phyloP scores from a whole-genome alignment of 2,113 vertebrate species.

The Coregonus clupeaformis region DNA sequence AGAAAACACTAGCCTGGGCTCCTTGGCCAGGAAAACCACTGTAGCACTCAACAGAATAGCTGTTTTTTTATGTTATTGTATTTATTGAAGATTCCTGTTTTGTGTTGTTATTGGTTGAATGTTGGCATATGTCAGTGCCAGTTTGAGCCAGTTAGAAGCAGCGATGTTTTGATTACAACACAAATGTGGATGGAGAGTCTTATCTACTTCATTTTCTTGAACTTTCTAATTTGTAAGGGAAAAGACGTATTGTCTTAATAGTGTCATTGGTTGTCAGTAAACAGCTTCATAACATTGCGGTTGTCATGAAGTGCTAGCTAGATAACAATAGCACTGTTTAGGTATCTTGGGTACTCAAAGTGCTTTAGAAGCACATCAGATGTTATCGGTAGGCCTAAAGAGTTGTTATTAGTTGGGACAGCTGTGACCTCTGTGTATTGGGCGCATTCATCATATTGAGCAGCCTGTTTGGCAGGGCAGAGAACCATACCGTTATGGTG shows the following conservation, averaged over 20 bases:
- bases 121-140: too few species aligned
- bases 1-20: too few species aligned
- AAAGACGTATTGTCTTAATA: not conserved
- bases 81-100: too few species aligned
- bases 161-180: not conserved
- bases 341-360: not conserved
- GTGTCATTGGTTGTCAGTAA: not conserved
- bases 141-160: too few species aligned
- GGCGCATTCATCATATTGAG: not conserved
- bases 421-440: not conserved
- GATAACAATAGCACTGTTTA: conserved; percentile 3
- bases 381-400: not conserved
- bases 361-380: not conserved
- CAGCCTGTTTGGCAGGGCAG: not conserved
- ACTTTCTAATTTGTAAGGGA: not conserved
- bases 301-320: not conserved
- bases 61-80: too few species aligned
- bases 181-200: not conserved
- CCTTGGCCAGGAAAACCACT: too few species aligned
- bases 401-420: not conserved
- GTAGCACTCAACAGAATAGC: too few species aligned
- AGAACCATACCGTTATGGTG: not conserved
- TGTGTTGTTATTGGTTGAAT: too few species aligned
- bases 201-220: not conserved
- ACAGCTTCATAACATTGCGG: not conserved